Evolutionary conservation across 2,888 invertebrate species (phyloP).

Genomic region (Scaptomyza cyrtandrae): DNA sequence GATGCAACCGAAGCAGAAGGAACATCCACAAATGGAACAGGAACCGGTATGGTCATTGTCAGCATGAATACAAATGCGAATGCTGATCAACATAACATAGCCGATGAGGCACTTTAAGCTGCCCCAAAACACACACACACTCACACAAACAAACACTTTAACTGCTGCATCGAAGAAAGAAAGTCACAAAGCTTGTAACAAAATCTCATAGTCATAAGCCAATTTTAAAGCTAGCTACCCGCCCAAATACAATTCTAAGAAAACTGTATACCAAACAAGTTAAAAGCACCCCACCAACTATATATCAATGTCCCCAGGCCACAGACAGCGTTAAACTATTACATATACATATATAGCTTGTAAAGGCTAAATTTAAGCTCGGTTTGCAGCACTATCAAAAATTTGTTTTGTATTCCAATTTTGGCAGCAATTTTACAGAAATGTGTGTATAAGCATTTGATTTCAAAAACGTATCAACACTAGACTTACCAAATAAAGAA

Average conservation of each 20-base stretch:
- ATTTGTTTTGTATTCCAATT: neutral
- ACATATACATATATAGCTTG: neutral
- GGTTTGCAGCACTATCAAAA: conserved; percentile 1
- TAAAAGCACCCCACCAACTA: conserved; percentile 42
- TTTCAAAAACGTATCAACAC: no score
- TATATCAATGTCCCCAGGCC: conserved; percentile 6
- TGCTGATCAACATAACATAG: conserved; percentile 68
- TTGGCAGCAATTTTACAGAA: no score
- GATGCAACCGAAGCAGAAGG: conserved; percentile 55
- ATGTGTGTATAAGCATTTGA: no score
- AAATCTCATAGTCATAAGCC: conserved; percentile 72
- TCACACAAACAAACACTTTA: neutral
- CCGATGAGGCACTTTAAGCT: conserved; percentile 82
- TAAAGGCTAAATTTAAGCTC: neutral
- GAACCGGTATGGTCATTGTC: conserved; percentile 64
- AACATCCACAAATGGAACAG: conserved; percentile 48
- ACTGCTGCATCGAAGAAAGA: neutral
- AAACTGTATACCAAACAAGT: conserved; percentile 49
- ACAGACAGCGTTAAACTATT: conserved; percentile 9
- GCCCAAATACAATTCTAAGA: conserved; percentile 16
- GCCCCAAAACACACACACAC: neutral
- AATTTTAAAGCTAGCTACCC: conserved; percentile 33
- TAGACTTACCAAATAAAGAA: no score
- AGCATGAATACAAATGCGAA: conserved; percentile 62
- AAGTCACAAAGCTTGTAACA: conserved; percentile 41